Conservation (phyloP, 2,888 invertebrate species). For the Erebia epiphron region DNA sequence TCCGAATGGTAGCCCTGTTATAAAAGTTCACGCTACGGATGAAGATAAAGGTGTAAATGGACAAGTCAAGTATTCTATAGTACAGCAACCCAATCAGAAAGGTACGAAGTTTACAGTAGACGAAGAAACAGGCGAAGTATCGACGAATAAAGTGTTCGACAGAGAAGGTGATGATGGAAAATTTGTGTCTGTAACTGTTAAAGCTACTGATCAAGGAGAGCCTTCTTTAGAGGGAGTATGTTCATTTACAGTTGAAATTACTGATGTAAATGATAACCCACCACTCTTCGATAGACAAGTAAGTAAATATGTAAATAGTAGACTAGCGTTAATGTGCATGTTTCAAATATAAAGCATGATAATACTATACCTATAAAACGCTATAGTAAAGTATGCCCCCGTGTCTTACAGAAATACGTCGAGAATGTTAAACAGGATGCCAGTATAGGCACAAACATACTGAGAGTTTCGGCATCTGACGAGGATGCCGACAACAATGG, state of each 20-base stretch:
- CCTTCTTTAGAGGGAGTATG: conserved; percentile 98
- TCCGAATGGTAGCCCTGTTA: conserved; percentile 95
- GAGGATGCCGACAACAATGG: conserved; percentile 99
- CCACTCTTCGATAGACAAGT: conserved; percentile 97
- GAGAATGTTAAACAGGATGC: conserved; percentile 98
- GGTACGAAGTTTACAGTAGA: conserved; percentile 98
- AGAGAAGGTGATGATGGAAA: conserved; percentile 98
- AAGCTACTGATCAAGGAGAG: conserved; percentile 99
- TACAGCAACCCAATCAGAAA: conserved; percentile 96
- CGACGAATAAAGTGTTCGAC: conserved; percentile 97
- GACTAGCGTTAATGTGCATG: conserved; percentile 35
- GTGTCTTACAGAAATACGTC: conserved; percentile 93
- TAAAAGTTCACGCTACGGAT: conserved; percentile 96
- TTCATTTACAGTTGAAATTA: conserved; percentile 98
- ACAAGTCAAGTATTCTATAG: conserved; percentile 98
- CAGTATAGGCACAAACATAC: conserved; percentile 96
- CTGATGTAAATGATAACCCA: conserved; percentile 98
- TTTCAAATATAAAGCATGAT: conserved; percentile 14
- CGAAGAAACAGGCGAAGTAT: conserved; percentile 96
- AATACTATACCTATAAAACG: conserved; percentile 36
- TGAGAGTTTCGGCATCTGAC: conserved; percentile 97
- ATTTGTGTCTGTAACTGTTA: conserved; percentile 97
- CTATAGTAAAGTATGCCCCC: conserved; percentile 50
- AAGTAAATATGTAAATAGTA: conserved; percentile 57
- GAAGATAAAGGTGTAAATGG: conserved; percentile 98